Percentiles rank a stretch among this genome's conserved stretches.
Evolutionary conservation across 2,113 vertebrate species (phyloP).

Genomic region (Oriolus oriolus): DNA sequence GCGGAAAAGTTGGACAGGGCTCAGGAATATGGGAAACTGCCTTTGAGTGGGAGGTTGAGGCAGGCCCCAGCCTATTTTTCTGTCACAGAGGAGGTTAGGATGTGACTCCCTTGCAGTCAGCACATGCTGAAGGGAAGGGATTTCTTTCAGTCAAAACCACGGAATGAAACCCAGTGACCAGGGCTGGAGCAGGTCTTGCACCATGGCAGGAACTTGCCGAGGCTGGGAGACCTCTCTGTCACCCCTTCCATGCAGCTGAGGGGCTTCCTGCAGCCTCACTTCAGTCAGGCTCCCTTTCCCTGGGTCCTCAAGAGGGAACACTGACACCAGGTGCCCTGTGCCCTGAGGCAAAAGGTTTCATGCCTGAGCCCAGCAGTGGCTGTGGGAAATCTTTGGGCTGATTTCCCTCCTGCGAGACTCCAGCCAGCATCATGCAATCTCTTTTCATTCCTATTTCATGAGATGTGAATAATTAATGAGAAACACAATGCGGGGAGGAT

Average conservation of each 20-base stretch:
- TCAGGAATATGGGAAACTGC: not conserved
- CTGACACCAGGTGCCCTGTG: not conserved
- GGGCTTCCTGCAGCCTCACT: not conserved
- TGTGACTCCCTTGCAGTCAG: not conserved
- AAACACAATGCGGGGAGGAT: constrained; percentile 30
- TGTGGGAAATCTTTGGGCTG: not conserved
- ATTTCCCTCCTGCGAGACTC: not conserved
- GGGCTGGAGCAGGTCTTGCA: not conserved
- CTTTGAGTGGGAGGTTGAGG: not conserved
- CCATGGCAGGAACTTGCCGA: accelerated
- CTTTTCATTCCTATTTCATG: constrained; percentile 67
- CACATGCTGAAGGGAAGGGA: not conserved
- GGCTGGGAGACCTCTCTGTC: not conserved
- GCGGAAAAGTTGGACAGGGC: not conserved
- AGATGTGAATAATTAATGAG: constrained; percentile 64
- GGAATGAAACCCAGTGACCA: not conserved
- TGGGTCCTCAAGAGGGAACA: not conserved
- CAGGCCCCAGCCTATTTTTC: not conserved
- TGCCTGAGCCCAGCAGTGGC: not conserved
- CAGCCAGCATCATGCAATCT: not conserved
- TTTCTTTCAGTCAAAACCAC: not conserved
- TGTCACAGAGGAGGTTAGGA: not conserved
- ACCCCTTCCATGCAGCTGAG: accelerated
- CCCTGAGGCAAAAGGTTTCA: not conserved
- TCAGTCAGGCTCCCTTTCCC: not conserved